A percentile compares a stretch with the other conserved stretches of the same genome.
Evolutionary conservation across 2,113 vertebrate genomes (phyloP).

Genomic region (Centropus bengalensis): DNA sequence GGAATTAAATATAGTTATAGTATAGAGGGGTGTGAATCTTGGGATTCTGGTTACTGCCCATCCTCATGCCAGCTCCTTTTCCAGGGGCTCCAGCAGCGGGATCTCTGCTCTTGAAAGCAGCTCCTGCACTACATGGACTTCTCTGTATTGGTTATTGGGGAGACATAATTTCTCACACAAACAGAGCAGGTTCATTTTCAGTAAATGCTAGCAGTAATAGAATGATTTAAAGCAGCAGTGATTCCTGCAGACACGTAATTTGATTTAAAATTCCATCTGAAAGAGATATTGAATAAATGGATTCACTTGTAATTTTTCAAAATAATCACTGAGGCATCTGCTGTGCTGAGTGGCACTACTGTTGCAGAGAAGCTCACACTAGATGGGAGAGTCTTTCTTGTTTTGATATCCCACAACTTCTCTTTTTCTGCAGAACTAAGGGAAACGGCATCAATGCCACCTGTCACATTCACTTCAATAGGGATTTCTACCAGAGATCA

Average conservation of each 20-base stretch:
- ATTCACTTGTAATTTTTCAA: background rate
- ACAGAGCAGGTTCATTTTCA: background rate
- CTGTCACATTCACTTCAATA: background rate
- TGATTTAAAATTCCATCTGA: background rate
- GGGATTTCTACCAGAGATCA: background rate
- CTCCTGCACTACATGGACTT: background rate
- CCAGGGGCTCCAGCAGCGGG: background rate
- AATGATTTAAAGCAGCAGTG: background rate
- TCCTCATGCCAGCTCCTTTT: background rate
- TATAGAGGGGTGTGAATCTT: background rate
- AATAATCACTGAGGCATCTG: background rate
- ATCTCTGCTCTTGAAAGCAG: background rate
- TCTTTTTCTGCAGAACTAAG: background rate
- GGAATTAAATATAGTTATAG: background rate
- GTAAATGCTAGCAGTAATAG: background rate
- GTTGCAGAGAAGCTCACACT: background rate
- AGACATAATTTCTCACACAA: background rate
- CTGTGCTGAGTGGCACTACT: background rate
- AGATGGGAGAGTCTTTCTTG: background rate
- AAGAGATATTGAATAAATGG: background rate
- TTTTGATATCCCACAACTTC: background rate
- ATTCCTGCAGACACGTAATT: background rate
- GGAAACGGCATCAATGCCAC: background rate
- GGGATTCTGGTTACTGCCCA: background rate
- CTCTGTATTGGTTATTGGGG: rapidly evolving